Conservation (phyloP, 1,140 invertebrate genomes). For the Adelges cooleyi region DNA sequence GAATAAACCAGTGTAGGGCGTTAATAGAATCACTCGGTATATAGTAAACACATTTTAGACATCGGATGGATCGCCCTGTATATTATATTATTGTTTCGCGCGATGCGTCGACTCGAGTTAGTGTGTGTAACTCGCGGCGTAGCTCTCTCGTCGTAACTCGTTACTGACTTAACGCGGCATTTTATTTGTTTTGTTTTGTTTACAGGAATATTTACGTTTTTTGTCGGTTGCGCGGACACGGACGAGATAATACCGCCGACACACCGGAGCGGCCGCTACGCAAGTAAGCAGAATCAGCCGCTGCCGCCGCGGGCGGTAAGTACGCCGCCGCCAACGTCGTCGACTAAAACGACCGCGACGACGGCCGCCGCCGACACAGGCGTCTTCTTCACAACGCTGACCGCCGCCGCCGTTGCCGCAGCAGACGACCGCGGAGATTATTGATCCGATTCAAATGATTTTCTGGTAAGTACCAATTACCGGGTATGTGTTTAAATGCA, state of each 20-base stretch:
- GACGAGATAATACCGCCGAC: too few species aligned
- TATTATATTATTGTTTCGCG: too few species aligned
- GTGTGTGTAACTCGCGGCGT: too few species aligned
- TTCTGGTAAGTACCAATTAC: conserved; percentile 20
- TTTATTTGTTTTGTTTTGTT: too few species aligned
- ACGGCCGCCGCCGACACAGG: conserved; percentile 8
- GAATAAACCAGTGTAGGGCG: too few species aligned
- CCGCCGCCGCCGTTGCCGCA: neutral
- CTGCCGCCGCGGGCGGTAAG: conserved; percentile 24
- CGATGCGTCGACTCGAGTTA: too few species aligned
- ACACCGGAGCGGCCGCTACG: neutral
- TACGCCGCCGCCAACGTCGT: conserved; percentile 14
- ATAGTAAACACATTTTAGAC: too few species aligned
- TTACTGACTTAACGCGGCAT: too few species aligned
- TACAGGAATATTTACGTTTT: neutral
- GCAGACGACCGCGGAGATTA: neutral
- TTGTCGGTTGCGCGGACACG: neutral
- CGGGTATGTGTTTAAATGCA: too few species aligned
- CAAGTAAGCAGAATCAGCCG: neutral
- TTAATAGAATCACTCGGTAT: too few species aligned
- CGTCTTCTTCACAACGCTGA: neutral
- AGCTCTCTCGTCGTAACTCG: too few species aligned
- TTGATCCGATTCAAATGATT: neutral
- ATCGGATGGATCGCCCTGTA: too few species aligned
- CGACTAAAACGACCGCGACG: conserved; percentile 23